A percentile compares a stretch with the other conserved stretches of the same genome.
phyloP scores from a whole-genome alignment of 92 coral and sea anemone species.

The Palythoa heliodiscus region DNA sequence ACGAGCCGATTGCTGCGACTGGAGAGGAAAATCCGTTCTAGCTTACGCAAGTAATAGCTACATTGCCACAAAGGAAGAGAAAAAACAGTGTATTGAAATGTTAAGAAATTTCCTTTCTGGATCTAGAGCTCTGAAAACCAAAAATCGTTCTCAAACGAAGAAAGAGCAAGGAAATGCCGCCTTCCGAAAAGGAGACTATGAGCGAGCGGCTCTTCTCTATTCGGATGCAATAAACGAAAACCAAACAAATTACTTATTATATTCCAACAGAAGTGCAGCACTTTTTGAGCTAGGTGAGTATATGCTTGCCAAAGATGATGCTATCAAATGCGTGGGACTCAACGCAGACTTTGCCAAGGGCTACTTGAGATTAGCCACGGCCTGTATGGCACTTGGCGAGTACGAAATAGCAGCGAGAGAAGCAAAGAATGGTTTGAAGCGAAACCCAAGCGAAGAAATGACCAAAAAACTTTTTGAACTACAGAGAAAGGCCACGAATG shows the following conservation, averaged over 20 bases:
- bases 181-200: constrained; percentile 16
- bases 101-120: constrained; percentile 4
- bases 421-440: constrained; percentile 14
- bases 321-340: constrained; percentile 27
- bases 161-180: constrained; percentile 37
- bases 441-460: constrained; percentile 21
- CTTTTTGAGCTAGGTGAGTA: constrained; percentile 16
- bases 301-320: constrained; percentile 31
- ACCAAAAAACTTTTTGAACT: constrained; percentile 17
- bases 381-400: constrained; percentile 28
- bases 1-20: constrained; percentile 24
- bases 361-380: constrained; percentile 7
- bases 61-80: constrained; percentile 16
- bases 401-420: constrained; percentile 14
- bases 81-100: constrained; percentile 11
- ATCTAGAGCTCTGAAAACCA: constrained; percentile 8
- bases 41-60: constrained; percentile 11
- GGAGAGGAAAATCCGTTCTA: constrained; percentile 26
- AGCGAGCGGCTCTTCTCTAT: not conserved
- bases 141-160: constrained; percentile 26
- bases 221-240: constrained; percentile 27
- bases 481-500: not conserved
- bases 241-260: constrained; percentile 18
- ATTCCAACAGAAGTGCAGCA: constrained; percentile 38
- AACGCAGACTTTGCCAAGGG: constrained; percentile 24